Percentiles rank a stretch among this genome's conserved stretches.
These are phyloP conservation scores for Xylota sylvarum DNA, from an alignment of 2,888 invertebrate genomes.

Conservation along the genomic window DNA sequence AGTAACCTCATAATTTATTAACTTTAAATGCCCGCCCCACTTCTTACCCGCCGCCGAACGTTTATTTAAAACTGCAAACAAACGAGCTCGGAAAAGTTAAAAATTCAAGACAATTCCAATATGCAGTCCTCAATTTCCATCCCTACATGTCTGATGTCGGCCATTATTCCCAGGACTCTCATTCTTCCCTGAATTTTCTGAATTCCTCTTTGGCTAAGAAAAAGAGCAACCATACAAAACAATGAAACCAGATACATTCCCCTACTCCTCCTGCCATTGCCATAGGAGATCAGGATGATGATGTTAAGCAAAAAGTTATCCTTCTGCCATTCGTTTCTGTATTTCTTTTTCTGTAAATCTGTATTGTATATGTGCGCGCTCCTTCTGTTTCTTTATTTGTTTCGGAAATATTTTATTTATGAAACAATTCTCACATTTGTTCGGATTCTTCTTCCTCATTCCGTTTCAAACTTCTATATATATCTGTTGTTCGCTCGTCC, in stretches of 20 bases:
- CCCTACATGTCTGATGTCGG: constrained; percentile 57
- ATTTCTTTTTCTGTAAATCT: neutral
- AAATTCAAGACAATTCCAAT: constrained; percentile 55
- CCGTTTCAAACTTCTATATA: constrained; percentile 1
- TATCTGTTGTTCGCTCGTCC: neutral
- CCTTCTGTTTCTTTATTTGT: constrained; percentile 52
- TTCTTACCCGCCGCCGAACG: neutral
- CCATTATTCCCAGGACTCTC: constrained; percentile 66
- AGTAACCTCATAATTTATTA: constrained; percentile 51
- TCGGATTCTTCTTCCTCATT: constrained; percentile 36
- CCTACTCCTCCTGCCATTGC: neutral
- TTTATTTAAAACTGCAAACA: constrained; percentile 9
- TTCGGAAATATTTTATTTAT: constrained; percentile 76
- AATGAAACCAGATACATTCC: constrained; percentile 34
- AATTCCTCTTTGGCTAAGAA: constrained; percentile 18
- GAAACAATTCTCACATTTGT: constrained; percentile 75
- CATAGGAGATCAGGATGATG: constrained; percentile 50
- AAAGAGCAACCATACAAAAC: constrained; percentile 50
- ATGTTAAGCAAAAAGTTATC: constrained; percentile 61
- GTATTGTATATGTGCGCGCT: no score
- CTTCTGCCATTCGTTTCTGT: constrained; percentile 56
- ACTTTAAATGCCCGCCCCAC: constrained; percentile 22
- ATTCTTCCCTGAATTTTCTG: constrained; percentile 43
- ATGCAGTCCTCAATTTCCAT: constrained; percentile 40
- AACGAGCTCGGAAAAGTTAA: constrained; percentile 20